Conservation (phyloP, 2,113 vertebrate genomes). For the Alectura lathami region DNA sequence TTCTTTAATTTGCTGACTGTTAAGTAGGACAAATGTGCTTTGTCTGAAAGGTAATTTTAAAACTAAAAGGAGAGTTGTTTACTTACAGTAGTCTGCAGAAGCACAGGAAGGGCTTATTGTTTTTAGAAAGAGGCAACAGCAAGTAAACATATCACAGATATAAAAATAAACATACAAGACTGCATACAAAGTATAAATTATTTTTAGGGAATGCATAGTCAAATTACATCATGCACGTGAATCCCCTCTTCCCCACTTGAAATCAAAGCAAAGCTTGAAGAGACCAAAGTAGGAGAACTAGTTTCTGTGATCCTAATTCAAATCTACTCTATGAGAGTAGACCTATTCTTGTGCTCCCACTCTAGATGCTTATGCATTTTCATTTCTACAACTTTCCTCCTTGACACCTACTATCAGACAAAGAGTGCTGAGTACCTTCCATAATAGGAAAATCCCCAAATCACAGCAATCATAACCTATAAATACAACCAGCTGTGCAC, state of each 20-base stretch:
- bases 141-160: conserved; percentile 4
- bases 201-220: background rate
- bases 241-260: conserved; percentile 4
- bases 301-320: background rate
- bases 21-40: conserved; percentile 34
- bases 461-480: background rate
- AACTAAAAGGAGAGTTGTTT: conserved; percentile 27
- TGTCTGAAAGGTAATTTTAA: conserved; percentile 20
- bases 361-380: background rate
- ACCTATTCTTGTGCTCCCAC: background rate
- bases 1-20: background rate
- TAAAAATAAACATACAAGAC: conserved; percentile 23
- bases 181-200: background rate
- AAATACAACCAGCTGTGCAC: background rate
- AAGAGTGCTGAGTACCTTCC: background rate
- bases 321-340: background rate
- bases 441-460: conserved; percentile 1
- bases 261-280: background rate
- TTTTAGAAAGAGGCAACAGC: background rate
- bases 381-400: background rate
- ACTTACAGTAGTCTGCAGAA: background rate
- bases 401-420: background rate
- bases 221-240: background rate
- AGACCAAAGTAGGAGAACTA: background rate
- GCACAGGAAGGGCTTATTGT: conserved; percentile 37